Evolutionary conservation across 2,113 vertebrate species (phyloP), one percentile per base, ranked within the genome.

Genomic region (Aptenodytes patagonicus): DNA sequence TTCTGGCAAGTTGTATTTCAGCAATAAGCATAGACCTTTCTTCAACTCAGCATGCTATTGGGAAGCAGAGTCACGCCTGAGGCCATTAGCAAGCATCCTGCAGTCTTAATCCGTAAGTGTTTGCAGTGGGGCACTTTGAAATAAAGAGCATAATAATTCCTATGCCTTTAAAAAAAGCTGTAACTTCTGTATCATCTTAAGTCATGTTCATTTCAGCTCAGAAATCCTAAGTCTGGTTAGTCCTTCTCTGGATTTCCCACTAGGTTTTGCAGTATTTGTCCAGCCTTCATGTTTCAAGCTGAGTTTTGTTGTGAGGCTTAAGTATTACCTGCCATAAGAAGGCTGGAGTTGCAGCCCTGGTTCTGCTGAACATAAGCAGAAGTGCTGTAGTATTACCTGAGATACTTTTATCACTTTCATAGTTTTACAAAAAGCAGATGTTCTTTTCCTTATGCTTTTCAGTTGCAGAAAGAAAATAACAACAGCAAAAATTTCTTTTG

Each of bases 381-480:
- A 87, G 2, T 71, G 42, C 7, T n/a, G 6, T 26, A 54, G 10
- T 25, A 42, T 44, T 49, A 47, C 24, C n/a, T 7, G 11, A 87
- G 8, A 46, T 8, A 46, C 6, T 85, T 79, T 4, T 5, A 29
- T 71, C 13, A 19, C 17, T 80, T 61, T 32, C 61, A 55, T 2
- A 51, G 28, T 28, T 54, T 75, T 61, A 75, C 21, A 42, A 6
- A 49, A 78, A 52, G 16, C 47, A 83, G 90, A 70, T 61, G 15
- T 31, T 54, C 46, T 93, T 97, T 96, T 86, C 31, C 17, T 90
- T 80, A n/a, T 57, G 65, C 26, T 90, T 65, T 76, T 79, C 76
- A 49, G 17, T 13, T 66, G 34, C 75, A 77, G 40, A 83, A 88
- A 72, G 44, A 47, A 87, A 64, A 64, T 31, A 46, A 34, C 13